Evolutionary conservation across 2,888 invertebrate species (phyloP).

Genomic region (Chrysopilus asiliformis): DNA sequence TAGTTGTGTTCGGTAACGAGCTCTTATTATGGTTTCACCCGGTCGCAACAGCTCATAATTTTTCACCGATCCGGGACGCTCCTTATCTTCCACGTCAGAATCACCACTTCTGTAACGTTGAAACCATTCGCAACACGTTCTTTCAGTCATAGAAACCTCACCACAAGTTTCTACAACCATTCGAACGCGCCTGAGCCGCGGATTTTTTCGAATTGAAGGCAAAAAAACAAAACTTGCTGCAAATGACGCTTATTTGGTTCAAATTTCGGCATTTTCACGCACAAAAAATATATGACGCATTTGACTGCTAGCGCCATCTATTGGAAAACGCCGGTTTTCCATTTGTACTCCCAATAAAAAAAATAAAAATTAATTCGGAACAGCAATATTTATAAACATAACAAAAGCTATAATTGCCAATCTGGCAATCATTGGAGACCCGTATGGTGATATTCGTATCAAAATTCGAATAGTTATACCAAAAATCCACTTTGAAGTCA

Average conservation of each 20-base stretch:
- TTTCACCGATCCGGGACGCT: slow-evolving; percentile 8
- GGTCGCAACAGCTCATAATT: slow-evolving; percentile 10
- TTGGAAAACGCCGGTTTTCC: too few relatives aligned
- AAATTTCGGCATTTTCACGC: neutral
- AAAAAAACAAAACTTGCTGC: neutral
- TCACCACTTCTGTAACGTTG: slow-evolving; percentile 12
- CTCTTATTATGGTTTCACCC: slow-evolving; percentile 8
- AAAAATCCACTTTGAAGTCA: too few relatives aligned
- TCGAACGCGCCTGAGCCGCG: too few relatives aligned
- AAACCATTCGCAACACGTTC: neutral
- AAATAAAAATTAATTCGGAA: too few relatives aligned
- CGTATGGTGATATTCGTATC: too few relatives aligned
- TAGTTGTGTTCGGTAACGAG: slow-evolving; percentile 5
- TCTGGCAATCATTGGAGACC: too few relatives aligned
- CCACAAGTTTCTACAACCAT: too few relatives aligned
- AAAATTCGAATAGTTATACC: too few relatives aligned
- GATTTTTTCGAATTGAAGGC: neutral
- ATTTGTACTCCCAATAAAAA: too few relatives aligned
- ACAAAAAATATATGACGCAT: neutral
- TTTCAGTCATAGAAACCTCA: neutral
- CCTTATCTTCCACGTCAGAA: slow-evolving; percentile 14
- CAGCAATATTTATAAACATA: too few relatives aligned
- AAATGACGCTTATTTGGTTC: neutral
- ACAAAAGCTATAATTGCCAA: too few relatives aligned
- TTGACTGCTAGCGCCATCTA: too few relatives aligned